Percentiles rank a stretch among this genome's conserved stretches.
Conservation (phyloP, 2,888 invertebrate species). For the Pterobdella sp. region DNA sequence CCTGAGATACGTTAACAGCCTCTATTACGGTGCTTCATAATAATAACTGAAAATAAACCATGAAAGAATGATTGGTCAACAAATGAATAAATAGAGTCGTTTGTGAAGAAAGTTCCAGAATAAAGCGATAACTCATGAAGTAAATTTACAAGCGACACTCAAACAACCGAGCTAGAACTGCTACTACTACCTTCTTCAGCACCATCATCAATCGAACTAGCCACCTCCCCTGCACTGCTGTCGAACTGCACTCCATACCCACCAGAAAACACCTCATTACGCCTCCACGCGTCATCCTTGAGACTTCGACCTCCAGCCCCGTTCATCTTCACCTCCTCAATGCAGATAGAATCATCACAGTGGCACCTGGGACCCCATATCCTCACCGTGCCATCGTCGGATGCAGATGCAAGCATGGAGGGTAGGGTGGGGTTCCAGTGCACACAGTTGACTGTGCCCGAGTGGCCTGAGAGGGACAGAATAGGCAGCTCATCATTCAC, state of each 20-base stretch:
- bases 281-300: slow-evolving; percentile 10
- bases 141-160: not conserved
- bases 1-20: slow-evolving; percentile 8
- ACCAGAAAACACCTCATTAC: not conserved
- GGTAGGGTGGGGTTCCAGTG: slow-evolving; percentile 93
- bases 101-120: not conserved
- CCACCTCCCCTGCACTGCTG: not conserved
- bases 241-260: not conserved
- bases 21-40: not conserved
- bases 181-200: not conserved
- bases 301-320: not conserved
- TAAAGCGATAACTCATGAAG: not conserved
- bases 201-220: not conserved
- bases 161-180: not conserved
- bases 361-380: slow-evolving; percentile 75
- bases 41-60: not conserved
- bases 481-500: slow-evolving; percentile 80
- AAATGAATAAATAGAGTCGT: not conserved
- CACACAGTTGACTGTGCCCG: slow-evolving; percentile 91
- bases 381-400: slow-evolving; percentile 88
- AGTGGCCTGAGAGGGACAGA: slow-evolving; percentile 80
- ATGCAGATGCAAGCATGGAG: slow-evolving; percentile 80
- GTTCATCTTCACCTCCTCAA: slow-evolving; percentile 6
- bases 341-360: not conserved
- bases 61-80: slow-evolving; percentile 4